phyloP scores from a whole-genome alignment of 2,797 vertebrate species.

The Nyctibius grandis region DNA sequence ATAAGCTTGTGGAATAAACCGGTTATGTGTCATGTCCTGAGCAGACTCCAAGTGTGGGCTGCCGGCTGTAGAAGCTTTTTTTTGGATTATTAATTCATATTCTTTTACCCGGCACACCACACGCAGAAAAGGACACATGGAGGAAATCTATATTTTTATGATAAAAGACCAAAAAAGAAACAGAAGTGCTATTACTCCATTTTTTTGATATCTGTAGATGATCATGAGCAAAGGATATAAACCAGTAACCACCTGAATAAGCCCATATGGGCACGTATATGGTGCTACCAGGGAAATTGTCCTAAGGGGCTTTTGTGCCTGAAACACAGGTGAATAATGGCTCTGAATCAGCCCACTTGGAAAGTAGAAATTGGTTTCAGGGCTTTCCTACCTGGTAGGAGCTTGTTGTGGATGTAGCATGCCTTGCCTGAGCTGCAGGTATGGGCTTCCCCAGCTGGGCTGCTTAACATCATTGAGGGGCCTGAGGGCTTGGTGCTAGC shows the following conservation, averaged over 20 bases:
- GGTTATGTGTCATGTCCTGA: background rate
- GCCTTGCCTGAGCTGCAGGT: accelerated
- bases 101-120: background rate
- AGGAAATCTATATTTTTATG: background rate
- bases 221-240: accelerated
- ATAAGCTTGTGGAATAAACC: background rate
- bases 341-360: background rate
- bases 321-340: background rate
- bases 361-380: background rate
- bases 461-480: accelerated
- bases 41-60: background rate
- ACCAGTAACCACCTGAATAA: background rate
- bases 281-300: background rate
- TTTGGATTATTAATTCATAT: background rate
- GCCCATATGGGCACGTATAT: accelerated
- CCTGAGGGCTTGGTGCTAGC: accelerated
- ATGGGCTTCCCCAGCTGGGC: no score
- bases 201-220: background rate
- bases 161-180: background rate
- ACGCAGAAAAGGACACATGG: background rate
- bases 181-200: background rate
- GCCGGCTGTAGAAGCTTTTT: background rate
- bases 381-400: accelerated
- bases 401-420: accelerated
- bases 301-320: background rate